Base-by-base conservation (phyloP, 2,888 invertebrate species). In the Drosophila picticornis region DNA sequence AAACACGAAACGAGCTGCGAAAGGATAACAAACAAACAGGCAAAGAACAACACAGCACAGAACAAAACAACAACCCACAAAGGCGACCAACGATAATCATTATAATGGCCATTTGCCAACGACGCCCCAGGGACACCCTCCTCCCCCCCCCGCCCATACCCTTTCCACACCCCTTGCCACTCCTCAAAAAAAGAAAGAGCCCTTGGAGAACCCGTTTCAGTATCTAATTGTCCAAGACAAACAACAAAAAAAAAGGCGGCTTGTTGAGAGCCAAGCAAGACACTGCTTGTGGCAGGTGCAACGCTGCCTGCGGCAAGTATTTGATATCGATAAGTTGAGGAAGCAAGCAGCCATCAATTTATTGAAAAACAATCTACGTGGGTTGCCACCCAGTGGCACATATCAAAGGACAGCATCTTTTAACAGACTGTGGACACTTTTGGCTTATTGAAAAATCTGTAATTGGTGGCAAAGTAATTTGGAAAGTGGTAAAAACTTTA, bases 71-170 rank as follows among this genome's bases (percentile, higher is more conserved):
- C 59, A 81, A 50, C 38, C 88, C 84, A 88, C 85, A 90, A 84
- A 85, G 25, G 25, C 90, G 80, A 76, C 63, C 83, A 73, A 84
- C 80, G 84, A 86, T 86, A 88, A 86, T 90, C 84, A 86, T 90
- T 90, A 83, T 83, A 88, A 90, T 83, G 79, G 87, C 72, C 64
- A 66, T 66, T 59, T 69, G n/a, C 75, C 62, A 90, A 86, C 84
- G 85, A 88, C 79, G 81, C 85, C 84, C 81, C 55, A 69, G 90
- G 85, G 85, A 86, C 51, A 51, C 25, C 2, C 22, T 43, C 7
- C 36, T 16, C 36, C 2, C 10, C 4, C 0, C 2, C 36, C 34
- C 1, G 0, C 46, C 31, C 53, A n/a, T n/a, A 10, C 10, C 5
- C 5, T n/a, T 19, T 2, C 2, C 19, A 7, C 7, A 19, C 38